Percentiles rank a stretch among this genome's conserved stretches.
These are phyloP conservation scores for Ammospiza nelsoni DNA, from an alignment of 2,113 vertebrate species.

Conservation along the genomic window DNA sequence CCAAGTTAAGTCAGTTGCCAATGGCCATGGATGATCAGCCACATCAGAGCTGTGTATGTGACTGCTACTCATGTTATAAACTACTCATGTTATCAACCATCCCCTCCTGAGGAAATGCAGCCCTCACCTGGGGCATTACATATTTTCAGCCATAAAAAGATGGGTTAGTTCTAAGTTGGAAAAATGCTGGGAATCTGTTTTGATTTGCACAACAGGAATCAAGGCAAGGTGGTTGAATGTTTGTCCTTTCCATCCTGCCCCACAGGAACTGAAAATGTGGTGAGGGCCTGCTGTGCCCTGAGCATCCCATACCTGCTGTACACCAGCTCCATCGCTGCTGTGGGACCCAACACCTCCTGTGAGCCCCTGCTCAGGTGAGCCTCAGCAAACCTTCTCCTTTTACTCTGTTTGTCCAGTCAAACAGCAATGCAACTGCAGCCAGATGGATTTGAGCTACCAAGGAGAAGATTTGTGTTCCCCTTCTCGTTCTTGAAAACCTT, in stretches of 20 bases:
- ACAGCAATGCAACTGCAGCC: not conserved
- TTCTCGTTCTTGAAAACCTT: not conserved
- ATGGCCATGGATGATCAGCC: not conserved
- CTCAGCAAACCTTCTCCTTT: not conserved
- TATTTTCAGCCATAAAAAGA: not conserved
- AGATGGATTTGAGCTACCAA: not conserved
- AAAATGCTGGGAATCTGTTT: not conserved
- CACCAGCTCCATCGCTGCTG: not conserved
- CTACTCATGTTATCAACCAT: not conserved
- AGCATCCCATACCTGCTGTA: not conserved
- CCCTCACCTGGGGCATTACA: not conserved
- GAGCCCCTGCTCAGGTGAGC: conserved; percentile 52
- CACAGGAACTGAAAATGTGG: conserved; percentile 44
- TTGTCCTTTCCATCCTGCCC: not conserved
- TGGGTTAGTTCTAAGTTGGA: not conserved
- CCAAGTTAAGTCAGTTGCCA: not conserved
- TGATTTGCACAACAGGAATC: not conserved
- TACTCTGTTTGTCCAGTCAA: not conserved
- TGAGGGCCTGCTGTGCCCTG: not conserved
- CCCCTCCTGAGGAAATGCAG: not conserved
- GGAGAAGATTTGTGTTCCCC: not conserved
- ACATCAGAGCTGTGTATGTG: not conserved
- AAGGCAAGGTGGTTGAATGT: not conserved
- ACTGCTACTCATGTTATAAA: not conserved
- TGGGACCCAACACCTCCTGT: not conserved